These are phyloP conservation scores for Keiferia lycopersicella DNA, from an alignment of 2,888 invertebrate species.

Conservation along the genomic window DNA sequence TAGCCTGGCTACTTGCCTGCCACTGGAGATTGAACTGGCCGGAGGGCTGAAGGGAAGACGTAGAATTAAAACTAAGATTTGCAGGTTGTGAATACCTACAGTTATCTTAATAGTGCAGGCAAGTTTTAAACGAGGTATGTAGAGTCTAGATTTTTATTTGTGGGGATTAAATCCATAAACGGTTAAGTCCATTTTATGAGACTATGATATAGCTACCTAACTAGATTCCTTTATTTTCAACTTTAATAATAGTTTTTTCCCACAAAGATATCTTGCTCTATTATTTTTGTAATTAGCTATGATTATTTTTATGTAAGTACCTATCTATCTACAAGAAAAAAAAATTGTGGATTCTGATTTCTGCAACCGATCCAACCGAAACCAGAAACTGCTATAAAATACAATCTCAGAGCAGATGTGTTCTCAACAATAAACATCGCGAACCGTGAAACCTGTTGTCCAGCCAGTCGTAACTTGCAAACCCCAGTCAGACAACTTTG, in stretches of 20 bases:
- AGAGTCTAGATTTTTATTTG: no score
- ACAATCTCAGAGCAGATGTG: slow-evolving; percentile 17
- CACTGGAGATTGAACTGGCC: neutral
- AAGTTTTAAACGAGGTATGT: no score
- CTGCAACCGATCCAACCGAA: neutral
- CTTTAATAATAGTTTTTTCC: no score
- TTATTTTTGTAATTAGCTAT: no score
- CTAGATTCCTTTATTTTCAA: no score
- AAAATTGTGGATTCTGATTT: neutral
- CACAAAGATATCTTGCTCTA: no score
- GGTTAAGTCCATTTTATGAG: no score
- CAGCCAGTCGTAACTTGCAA: slow-evolving; percentile 10
- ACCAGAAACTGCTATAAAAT: slow-evolving; percentile 15
- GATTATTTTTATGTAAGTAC: no score
- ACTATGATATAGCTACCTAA: no score
- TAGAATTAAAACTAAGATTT: neutral
- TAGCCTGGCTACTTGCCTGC: neutral
- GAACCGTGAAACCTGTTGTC: neutral
- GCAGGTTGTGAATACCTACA: neutral
- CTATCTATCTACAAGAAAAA: no score
- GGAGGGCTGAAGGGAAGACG: neutral
- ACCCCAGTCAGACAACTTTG: slow-evolving; percentile 1
- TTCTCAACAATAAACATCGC: slow-evolving; percentile 19
- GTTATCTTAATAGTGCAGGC: neutral
- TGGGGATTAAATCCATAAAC: no score